Conservation (phyloP, 2,888 invertebrate species). For the Osedax frankpressi region DNA sequence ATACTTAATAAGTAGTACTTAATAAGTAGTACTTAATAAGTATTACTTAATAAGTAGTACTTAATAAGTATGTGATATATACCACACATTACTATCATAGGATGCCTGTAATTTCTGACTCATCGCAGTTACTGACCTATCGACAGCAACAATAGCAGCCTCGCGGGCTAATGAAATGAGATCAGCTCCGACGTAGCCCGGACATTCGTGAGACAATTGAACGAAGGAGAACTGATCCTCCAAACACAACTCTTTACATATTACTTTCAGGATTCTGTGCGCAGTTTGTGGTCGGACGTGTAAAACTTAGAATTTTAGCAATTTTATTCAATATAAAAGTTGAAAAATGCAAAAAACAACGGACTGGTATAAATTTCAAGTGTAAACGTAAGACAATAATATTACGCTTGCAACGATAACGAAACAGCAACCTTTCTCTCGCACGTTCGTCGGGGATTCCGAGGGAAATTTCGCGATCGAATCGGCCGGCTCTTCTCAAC, state of each 20-base stretch:
- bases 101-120: too few relatives aligned
- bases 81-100: too few relatives aligned
- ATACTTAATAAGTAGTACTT: too few relatives aligned
- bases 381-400: too few relatives aligned
- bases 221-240: slow-evolving; percentile 59
- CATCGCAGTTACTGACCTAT: slow-evolving; percentile 52
- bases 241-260: slow-evolving; percentile 61
- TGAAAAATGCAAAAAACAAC: slow-evolving; percentile 7
- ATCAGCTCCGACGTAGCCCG: slow-evolving; percentile 92
- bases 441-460: slow-evolving; percentile 80
- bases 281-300: too few relatives aligned
- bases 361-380: neutral
- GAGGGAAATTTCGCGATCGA: slow-evolving; percentile 81
- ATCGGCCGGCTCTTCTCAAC: slow-evolving; percentile 74
- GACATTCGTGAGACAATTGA: slow-evolving; percentile 63
- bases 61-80: too few relatives aligned
- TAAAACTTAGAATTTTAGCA: too few relatives aligned
- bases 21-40: too few relatives aligned
- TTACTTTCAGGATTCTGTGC: slow-evolving; percentile 60
- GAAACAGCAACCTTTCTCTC: slow-evolving; percentile 49
- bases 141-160: slow-evolving; percentile 74
- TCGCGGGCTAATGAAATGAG: slow-evolving; percentile 70
- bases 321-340: too few relatives aligned
- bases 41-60: too few relatives aligned
- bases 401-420: too few relatives aligned